These are phyloP conservation scores for Opisthocomus hoazin DNA, from an alignment of 2,113 vertebrate genomes.

Conservation along the genomic window DNA sequence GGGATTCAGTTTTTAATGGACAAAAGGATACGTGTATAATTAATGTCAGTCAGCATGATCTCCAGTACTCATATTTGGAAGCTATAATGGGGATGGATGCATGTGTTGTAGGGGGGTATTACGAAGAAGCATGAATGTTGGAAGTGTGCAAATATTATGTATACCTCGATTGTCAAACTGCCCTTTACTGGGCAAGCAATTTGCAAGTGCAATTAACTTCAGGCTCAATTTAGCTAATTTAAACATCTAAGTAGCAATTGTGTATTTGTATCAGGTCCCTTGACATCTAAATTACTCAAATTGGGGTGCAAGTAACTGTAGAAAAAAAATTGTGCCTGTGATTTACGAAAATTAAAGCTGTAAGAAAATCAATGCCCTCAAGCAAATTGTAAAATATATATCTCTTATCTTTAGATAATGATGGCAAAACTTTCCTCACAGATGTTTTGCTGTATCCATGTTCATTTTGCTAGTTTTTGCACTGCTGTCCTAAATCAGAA, in stretches of 20 bases:
- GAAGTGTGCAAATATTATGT: background rate
- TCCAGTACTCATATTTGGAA: background rate
- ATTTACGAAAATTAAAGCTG: background rate
- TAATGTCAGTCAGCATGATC: background rate
- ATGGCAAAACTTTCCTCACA: background rate
- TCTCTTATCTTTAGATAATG: background rate
- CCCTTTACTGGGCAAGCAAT: background rate
- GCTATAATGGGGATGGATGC: background rate
- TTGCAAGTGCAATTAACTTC: background rate
- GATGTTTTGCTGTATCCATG: background rate
- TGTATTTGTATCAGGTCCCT: background rate
- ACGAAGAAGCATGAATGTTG: background rate
- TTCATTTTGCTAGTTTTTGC: background rate
- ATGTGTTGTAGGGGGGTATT: background rate
- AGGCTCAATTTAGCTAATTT: conserved; percentile 31
- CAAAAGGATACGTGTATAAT: background rate
- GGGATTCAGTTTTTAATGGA: background rate
- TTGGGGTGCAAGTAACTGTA: background rate
- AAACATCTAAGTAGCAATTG: background rate
- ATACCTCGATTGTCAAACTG: background rate
- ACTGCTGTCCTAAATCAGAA: background rate
- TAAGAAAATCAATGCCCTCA: background rate
- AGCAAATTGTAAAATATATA: background rate
- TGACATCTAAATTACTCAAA: background rate
- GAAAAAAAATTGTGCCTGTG: background rate